Percentiles rank a stretch among this genome's conserved stretches.
Conservation (phyloP, 2,797 vertebrate species). For the Gymnoscopelus braueri region DNA sequence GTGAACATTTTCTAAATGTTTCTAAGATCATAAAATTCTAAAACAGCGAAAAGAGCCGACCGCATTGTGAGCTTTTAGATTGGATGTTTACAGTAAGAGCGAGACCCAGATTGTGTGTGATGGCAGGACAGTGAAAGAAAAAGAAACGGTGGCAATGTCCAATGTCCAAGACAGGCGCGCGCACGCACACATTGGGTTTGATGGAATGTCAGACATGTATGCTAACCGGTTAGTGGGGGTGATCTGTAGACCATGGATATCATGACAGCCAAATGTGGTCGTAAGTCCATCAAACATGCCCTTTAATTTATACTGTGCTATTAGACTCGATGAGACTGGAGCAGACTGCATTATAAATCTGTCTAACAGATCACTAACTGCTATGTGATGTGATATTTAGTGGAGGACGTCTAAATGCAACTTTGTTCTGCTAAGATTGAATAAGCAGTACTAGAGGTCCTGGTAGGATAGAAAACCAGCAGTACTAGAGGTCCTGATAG, state of each 20-base stretch:
- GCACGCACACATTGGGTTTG: not conserved
- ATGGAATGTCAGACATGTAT: slow-evolving; percentile 1
- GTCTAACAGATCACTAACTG: not conserved
- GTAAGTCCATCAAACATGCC: not conserved
- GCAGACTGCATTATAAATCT: not conserved
- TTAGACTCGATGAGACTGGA: not conserved
- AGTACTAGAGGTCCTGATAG: too few relatives aligned
- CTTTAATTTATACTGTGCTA: not conserved
- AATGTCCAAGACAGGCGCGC: too few relatives aligned
- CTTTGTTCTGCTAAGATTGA: too few relatives aligned
- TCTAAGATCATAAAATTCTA: too few relatives aligned
- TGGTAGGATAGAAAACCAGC: too few relatives aligned
- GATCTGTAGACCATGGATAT: not conserved
- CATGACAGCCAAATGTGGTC: not conserved
- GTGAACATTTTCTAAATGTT: not conserved
- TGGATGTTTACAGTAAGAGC: not conserved
- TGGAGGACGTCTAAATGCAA: too few relatives aligned
- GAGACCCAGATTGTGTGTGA: not conserved
- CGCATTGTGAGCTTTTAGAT: too few relatives aligned
- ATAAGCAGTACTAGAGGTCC: too few relatives aligned
- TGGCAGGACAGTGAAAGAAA: too few relatives aligned
- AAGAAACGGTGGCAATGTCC: too few relatives aligned
- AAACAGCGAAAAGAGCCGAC: too few relatives aligned
- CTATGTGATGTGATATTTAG: too few relatives aligned
- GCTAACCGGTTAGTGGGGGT: not conserved